Evolutionary conservation across 2,797 vertebrate species (phyloP).

Genomic region (Myiotriccus ornatus): DNA sequence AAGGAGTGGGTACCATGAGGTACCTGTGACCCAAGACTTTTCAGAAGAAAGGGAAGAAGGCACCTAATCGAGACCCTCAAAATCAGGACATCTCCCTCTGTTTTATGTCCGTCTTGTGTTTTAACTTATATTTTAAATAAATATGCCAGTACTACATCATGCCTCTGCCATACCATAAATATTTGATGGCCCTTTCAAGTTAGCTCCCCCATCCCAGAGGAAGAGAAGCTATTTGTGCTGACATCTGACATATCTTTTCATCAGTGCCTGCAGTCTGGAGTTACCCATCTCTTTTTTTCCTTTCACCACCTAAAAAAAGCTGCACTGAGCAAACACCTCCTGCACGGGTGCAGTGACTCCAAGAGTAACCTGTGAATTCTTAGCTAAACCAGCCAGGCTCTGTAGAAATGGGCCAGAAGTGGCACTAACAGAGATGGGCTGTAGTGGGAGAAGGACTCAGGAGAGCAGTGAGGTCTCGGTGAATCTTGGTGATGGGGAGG

Average conservation of each 20-base stretch:
- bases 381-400: background rate
- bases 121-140: background rate
- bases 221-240: background rate
- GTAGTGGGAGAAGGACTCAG: background rate
- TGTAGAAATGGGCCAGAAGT: background rate
- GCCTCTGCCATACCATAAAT: background rate
- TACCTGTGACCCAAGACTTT: background rate
- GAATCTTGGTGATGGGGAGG: background rate
- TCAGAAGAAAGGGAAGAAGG: background rate
- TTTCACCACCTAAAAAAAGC: background rate
- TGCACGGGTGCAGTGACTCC: background rate
- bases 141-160: background rate
- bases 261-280: background rate
- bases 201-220: background rate
- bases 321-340: background rate
- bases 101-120: background rate
- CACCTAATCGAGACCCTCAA: background rate
- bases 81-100: background rate
- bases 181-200: slow-evolving; percentile 34
- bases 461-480: background rate
- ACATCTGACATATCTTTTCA: slow-evolving; percentile 2
- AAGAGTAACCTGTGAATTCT: background rate
- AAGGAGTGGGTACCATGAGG: background rate
- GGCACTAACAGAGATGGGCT: background rate
- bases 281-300: background rate